Base-by-base conservation (phyloP, 64 coral and sea anemone species). In the Catalaphyllia jardinei region DNA sequence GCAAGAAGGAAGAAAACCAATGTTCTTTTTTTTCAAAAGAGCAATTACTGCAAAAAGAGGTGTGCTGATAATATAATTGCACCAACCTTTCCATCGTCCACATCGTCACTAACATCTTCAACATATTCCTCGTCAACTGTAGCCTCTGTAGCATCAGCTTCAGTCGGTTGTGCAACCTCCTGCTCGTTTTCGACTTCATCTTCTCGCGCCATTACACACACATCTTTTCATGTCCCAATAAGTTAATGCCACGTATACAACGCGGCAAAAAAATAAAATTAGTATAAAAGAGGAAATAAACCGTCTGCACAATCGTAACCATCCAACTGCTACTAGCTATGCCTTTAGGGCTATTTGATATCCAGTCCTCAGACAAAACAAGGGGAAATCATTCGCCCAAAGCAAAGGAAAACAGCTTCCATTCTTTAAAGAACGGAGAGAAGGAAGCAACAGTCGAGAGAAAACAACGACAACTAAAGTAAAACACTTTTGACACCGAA, bases 151-250 rank as follows among this genome's bases (percentile, higher is more conserved):
- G n/a, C 73, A n/a, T 61, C 73, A 31, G 83, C 72, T 80, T 92
- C 90, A 50, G 90, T 87, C 38, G 67, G 93, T 86, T 90, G 69
- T 39, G 92, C 88, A 63, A 72, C 60, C 71, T 93, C 93, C 13
- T 83, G 63, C 33, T 98, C 96, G 71, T 95, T 88, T 67, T 95
- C 93, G 67, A 95, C 73, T 73, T 95, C 91, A 82, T 99, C 96
- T 84, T 99, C 93, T 69, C 90, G 89, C 0, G 90, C 96, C 65
- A 89, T 72, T 71, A 95, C 96, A 77, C 80, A 89, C 59, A 93
- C 88, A 78, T 87, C 94, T 92, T 33, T 42, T 49, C 63, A 46
- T 82, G 31, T 61, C 27, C 63, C 95, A 97, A 91, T 97, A 29
- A 42, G 31, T 29, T 35, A 87, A 88, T 83, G 95, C 91, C 95